Base-by-base conservation (phyloP, 1,140 invertebrate species). In the Nomia melanderi region DNA sequence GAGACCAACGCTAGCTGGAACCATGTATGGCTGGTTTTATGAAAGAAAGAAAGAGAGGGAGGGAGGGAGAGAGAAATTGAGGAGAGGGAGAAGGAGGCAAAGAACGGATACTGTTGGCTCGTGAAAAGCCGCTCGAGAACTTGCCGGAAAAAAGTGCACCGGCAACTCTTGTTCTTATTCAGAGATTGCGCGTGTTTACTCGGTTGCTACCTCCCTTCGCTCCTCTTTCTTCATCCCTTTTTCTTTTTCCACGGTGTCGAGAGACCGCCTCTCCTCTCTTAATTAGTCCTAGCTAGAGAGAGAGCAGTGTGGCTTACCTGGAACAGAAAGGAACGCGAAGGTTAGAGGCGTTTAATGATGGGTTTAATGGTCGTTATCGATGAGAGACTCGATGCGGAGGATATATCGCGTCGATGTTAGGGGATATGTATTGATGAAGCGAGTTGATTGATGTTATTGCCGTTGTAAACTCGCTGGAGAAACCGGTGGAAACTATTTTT, bases 241-340 rank as follows among this genome's bases (percentile, higher is more conserved):
- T 4, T 44, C 59, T 60, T 39, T 31, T 29, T 20, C 54, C 14
- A 39, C 56, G 33, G 65, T 11, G 31, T 62, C 23, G 23, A 14
- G 11, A 41, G 23, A 25, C 9, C 8, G 14, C 2, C 36, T 41
- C 67, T 25, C 66, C 29, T 69, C 54, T 69, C 67, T 70, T 53
- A 29, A 54, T 33, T 36, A 69, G 33, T 59, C 50, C 25, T 29
- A 53, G 17, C 17, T 4, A 17, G 20, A 1, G 31, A 7, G 7
- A 12, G 62, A 36, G 27, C 23, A 50, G 41, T 29, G 56, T 14
- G n/a, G 23, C 76, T 83, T 75, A 83, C 81, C 81, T 83, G 79
- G 25, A 83, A 83, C 67, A 75, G 1, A 75, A 41, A 57, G 50
- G 27, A 53, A 50, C 60, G 1, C 12, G 1, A 5, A 39, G 62